Base-by-base conservation (phyloP, 2,888 invertebrate species). In the Oegoconia quadripuncta region DNA sequence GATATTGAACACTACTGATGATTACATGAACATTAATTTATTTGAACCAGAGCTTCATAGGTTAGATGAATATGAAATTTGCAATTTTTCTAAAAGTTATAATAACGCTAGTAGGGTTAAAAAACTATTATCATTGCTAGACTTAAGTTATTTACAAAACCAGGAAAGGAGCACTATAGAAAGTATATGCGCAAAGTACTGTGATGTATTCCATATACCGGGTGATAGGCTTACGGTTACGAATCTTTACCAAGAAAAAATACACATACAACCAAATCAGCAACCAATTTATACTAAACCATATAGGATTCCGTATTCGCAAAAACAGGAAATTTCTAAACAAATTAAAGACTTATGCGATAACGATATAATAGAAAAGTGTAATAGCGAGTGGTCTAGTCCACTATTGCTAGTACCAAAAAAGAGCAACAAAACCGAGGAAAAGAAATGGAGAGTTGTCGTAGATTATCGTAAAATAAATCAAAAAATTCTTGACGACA, bases 391-490 rank as follows among this genome's bases (percentile, higher is more conserved):
- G 8, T 42, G 34, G 28, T 39, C 33, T 17, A 31, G 31, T 9
- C 20, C 31, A 7, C 9, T 31, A 12, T 11, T 31, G 12, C 12
- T 31, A 17, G 40, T 44, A 3, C 39, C 41, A 5, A 41, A 39
- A 18, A 41, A 39, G 34, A 2, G 8, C 14, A 37, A 30, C 15
- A n/a, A 15, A n/a, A n/a, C 4, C 20, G 2, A n/a, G 26, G 30
- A 39, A 20, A 40, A 37, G 15, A 41, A 42, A 32, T 42, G 45
- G 40, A 26, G 42, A 20, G 14, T 42, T 8, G 42, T 46, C 2
- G 26, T 42, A 11, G 42, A 46, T 13, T 46, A 30, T 30, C 16
- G 25, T 12, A 29, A 15, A 35, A 26, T 35, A 14, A 40, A 16
- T 11, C n/a, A 12, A 31, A 17, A 11, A 13, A 31, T 35, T 8